Conservation (phyloP, 2,113 vertebrate genomes). For the Heptranchias perlo region DNA sequence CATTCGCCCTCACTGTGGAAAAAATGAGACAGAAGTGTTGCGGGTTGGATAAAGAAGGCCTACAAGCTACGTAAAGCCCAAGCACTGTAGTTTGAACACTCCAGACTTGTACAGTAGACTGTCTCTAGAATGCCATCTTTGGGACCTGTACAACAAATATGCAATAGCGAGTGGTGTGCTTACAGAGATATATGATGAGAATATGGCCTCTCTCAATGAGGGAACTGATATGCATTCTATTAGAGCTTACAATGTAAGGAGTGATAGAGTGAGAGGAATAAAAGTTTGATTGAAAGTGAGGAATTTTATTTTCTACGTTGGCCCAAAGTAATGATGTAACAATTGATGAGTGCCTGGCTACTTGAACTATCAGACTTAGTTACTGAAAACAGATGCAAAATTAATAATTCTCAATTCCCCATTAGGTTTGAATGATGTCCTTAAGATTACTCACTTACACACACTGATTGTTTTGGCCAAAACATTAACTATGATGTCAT, state of each 20-base stretch:
- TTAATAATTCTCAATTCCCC: background rate
- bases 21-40: background rate
- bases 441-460: background rate
- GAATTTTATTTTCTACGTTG: background rate
- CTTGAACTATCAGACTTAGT: background rate
- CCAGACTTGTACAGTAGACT: background rate
- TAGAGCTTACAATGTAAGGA: background rate
- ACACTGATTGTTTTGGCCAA: background rate
- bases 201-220: background rate
- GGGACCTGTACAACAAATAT: background rate
- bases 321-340: background rate
- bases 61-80: too few species aligned
- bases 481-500: constrained; percentile 12
- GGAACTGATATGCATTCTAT: background rate
- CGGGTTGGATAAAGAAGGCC: background rate
- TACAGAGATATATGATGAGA: background rate
- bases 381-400: constrained; percentile 1
- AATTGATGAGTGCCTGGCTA: background rate
- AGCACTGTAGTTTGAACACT: background rate
- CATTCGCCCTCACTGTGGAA: background rate
- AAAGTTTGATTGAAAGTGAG: background rate
- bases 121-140: too few species aligned
- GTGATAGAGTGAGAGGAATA: background rate
- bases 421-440: constrained; percentile 16
- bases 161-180: background rate